Conservation (phyloP, 2,113 vertebrate species). For the Tragelaphus strepsiceros region DNA sequence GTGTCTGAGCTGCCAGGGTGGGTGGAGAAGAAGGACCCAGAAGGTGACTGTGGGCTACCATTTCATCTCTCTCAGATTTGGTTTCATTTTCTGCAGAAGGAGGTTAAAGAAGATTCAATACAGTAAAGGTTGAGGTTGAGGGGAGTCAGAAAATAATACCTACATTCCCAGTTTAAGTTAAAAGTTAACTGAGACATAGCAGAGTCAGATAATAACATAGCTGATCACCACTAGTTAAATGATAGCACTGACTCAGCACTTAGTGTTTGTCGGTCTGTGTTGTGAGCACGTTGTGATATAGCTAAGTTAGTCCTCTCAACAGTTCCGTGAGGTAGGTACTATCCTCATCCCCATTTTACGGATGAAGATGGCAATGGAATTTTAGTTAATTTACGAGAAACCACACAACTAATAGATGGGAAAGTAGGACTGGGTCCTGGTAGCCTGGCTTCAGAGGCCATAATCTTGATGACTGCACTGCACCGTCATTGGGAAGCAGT, state of each 20-base stretch:
- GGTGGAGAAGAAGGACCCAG: not conserved
- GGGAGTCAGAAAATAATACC: not conserved
- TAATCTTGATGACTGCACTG: not conserved
- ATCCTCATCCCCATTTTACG: not conserved
- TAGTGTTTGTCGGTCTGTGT: not conserved
- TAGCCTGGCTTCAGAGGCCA: not conserved
- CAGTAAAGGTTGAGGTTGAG: not conserved
- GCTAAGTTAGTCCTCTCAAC: not conserved
- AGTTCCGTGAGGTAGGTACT: not conserved
- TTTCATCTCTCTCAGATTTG: not conserved
- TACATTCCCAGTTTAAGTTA: not conserved
- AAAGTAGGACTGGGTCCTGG: not conserved
- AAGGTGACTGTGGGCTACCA: too few relatives aligned
- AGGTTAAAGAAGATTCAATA: not conserved
- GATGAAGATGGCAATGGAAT: not conserved
- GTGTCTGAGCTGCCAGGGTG: not conserved
- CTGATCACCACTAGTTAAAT: not conserved
- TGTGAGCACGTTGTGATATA: not conserved
- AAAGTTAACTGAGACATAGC: not conserved
- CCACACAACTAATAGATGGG: not conserved
- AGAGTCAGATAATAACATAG: not conserved
- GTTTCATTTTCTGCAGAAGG: not conserved
- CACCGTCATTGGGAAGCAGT: fast-evolving
- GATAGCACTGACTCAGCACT: not conserved
- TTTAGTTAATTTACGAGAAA: not conserved